A percentile compares a stretch with the other conserved stretches of the same genome.
phyloP scores from a whole-genome alignment of 2,113 vertebrate genomes.

The Alexandromys fortis region DNA sequence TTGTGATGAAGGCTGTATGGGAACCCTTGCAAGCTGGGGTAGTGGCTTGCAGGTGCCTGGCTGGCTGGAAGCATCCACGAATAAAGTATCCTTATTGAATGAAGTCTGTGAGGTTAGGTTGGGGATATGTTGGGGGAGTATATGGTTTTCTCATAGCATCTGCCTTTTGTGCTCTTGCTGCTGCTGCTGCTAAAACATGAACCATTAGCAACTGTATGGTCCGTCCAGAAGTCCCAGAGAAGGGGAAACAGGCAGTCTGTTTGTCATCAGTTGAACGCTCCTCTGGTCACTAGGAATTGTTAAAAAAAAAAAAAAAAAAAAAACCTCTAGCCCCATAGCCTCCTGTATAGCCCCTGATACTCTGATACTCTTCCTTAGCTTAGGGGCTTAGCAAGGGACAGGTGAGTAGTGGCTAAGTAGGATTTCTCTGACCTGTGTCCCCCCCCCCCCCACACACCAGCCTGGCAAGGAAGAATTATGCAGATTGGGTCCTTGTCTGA shows the following conservation, averaged over 20 bases:
- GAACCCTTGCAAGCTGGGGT: conserved; percentile 25
- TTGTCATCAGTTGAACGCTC: conserved; percentile 31
- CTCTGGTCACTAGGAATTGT: conserved; percentile 31
- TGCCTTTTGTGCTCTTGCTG: background rate
- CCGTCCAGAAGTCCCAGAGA: conserved; percentile 29
- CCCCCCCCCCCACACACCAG: background rate
- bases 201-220: background rate
- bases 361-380: background rate
- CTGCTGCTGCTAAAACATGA: background rate
- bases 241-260: background rate
- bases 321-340: conserved; percentile 25
- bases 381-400: background rate
- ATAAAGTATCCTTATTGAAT: background rate
- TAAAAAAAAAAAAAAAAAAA: conserved; percentile 29
- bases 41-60: conserved; percentile 60
- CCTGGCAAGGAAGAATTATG: background rate
- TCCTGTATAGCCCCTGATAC: background rate
- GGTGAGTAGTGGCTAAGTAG: background rate
- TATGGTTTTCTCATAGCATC: background rate
- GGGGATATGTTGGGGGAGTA: too few relatives aligned
- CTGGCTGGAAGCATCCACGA: conserved; percentile 31
- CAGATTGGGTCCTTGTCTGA: conserved; percentile 6
- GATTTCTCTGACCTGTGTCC: background rate
- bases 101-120: background rate
- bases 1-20: conserved; percentile 55